phyloP scores from a whole-genome alignment of 1,140 invertebrate species.

The Delia radicum region DNA sequence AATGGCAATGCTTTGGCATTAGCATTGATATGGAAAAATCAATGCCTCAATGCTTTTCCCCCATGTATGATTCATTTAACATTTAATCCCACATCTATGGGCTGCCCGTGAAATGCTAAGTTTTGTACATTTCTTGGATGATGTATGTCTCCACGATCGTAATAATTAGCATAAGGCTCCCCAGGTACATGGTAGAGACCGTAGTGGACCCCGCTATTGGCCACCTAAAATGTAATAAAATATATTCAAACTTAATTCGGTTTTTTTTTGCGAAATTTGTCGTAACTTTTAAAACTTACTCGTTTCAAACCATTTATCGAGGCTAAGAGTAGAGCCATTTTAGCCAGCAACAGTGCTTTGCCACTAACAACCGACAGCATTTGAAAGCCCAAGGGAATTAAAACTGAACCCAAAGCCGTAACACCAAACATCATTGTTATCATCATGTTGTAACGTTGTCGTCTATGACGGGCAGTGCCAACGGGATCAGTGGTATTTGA shows the following conservation, averaged over 20 bases:
- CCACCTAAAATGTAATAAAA: conserved; percentile 36
- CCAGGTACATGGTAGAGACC: conserved; percentile 51
- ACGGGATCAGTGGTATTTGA: conserved; percentile 19
- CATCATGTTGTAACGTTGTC: conserved; percentile 63
- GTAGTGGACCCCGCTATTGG: conserved; percentile 51
- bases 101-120: conserved; percentile 30
- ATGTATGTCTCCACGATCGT: conserved; percentile 48
- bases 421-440: conserved; percentile 73
- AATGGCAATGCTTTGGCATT: too few relatives aligned
- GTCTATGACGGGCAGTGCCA: conserved; percentile 54
- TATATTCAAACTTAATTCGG: background rate
- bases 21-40: too few relatives aligned
- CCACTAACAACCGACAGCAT: conserved; percentile 74
- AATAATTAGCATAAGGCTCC: conserved; percentile 46
- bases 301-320: conserved; percentile 76
- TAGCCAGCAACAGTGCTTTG: conserved; percentile 72
- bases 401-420: conserved; percentile 67
- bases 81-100: background rate
- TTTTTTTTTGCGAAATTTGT: background rate
- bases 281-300: conserved; percentile 43
- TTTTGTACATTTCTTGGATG: conserved; percentile 48
- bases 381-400: conserved; percentile 76
- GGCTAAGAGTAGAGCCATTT: conserved; percentile 74
- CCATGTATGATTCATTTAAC: background rate
- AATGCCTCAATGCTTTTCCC: too few relatives aligned